Conservation (phyloP, 1,140 invertebrate genomes). For the Bursaphelenchus mucronatus region DNA sequence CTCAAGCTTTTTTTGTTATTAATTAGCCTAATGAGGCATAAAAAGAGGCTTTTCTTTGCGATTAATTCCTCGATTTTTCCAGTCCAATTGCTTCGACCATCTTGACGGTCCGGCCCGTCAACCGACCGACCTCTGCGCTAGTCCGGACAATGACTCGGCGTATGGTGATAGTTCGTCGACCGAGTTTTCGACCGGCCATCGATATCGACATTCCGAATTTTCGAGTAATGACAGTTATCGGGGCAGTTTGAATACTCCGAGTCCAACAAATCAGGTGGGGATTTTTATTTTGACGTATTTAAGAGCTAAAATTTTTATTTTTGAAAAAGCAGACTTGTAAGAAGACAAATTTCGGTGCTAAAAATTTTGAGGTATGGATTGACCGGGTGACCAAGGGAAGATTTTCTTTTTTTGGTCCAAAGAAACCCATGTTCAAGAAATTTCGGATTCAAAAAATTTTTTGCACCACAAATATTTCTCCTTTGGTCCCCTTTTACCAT, state of each 20-base stretch:
- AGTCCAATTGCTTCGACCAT: conserved; percentile 1
- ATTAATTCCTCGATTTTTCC: neutral
- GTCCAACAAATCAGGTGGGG: conserved; percentile 39
- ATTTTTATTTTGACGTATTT: neutral
- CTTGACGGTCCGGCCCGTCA: conserved; percentile 7
- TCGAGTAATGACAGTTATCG: conserved; percentile 42
- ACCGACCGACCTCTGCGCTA: conserved; percentile 35
- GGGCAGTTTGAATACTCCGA: conserved; percentile 39
- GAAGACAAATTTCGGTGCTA: no score
- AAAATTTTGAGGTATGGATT: no score
- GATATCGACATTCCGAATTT: conserved; percentile 36
- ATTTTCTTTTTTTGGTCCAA: no score
- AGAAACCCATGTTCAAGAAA: no score
- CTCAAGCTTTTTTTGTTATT: neutral
- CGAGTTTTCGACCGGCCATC: conserved; percentile 34
- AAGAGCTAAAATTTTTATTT: no score
- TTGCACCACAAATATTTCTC: no score
- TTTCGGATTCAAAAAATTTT: no score
- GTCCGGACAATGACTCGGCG: conserved; percentile 47
- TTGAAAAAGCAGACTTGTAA: no score
- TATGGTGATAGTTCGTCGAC: conserved; percentile 50
- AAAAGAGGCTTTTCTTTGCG: neutral
- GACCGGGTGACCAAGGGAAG: no score
- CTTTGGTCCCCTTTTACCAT: no score
- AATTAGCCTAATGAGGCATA: neutral